Conservation (phyloP, 2,888 invertebrate genomes). For the Himalopsyche japonica region DNA sequence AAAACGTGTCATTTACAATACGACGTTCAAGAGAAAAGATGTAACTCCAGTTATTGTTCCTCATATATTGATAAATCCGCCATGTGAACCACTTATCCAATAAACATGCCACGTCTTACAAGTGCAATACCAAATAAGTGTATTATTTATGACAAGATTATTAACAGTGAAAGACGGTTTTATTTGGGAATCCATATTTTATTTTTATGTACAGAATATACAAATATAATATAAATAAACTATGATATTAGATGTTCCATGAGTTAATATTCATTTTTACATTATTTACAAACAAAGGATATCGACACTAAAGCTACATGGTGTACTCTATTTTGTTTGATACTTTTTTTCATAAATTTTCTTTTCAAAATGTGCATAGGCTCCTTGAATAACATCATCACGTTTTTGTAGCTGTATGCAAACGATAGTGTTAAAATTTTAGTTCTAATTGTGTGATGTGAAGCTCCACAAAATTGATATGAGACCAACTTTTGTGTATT, state of each 20-base stretch:
- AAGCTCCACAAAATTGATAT: too few relatives aligned
- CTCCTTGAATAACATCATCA: too few relatives aligned
- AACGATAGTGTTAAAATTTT: too few relatives aligned
- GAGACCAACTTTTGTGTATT: too few relatives aligned
- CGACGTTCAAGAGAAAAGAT: constrained; percentile 10
- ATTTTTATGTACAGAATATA: background rate
- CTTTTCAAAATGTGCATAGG: too few relatives aligned
- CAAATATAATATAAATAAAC: background rate
- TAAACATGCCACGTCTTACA: background rate
- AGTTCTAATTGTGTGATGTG: too few relatives aligned
- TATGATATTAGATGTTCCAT: background rate
- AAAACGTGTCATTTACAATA: constrained; percentile 14
- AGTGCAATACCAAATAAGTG: background rate
- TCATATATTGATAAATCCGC: background rate
- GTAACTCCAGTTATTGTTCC: constrained; percentile 1
- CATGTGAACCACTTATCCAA: background rate
- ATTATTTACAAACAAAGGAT: background rate
- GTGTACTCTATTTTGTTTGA: background rate
- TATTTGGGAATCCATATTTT: background rate
- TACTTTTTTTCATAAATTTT: too few relatives aligned
- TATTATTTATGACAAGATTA: background rate
- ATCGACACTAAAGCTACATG: background rate
- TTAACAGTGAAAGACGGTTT: background rate
- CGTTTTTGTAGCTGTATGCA: too few relatives aligned
- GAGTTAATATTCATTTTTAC: background rate